A percentile compares a stretch with the other conserved stretches of the same genome.
These are phyloP conservation scores for Forbesichthys agassizii DNA, from an alignment of 2,113 vertebrate species.

Conservation along the genomic window DNA sequence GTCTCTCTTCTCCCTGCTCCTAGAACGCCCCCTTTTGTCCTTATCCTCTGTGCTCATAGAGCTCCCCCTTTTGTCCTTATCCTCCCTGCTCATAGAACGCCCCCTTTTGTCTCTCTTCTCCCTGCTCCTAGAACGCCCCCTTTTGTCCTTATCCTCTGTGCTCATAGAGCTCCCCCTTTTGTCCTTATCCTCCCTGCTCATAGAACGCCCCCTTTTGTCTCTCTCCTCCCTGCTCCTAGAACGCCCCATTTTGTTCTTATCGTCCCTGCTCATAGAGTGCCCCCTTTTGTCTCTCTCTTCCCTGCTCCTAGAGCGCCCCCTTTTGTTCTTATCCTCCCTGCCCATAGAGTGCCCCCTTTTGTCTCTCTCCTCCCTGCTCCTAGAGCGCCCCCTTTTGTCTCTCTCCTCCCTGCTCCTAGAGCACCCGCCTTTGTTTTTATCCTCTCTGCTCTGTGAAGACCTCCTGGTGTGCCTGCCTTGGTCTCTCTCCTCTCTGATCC, in stretches of 20 bases:
- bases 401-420: slow-evolving; percentile 4
- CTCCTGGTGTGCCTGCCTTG: neutral
- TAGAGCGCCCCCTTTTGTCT: no score
- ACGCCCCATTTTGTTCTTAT: slow-evolving; percentile 3
- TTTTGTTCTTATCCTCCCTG: neutral
- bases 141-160: slow-evolving; percentile 23
- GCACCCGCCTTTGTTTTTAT: neutral
- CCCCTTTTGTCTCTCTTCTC: slow-evolving; percentile 17
- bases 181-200: neutral
- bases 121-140: slow-evolving; percentile 20
- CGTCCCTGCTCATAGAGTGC: slow-evolving; percentile 15
- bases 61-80: neutral
- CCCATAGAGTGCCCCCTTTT: slow-evolving; percentile 12
- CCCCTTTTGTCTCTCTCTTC: neutral
- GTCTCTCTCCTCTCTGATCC: slow-evolving; percentile 27
- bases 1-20: neutral
- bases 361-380: neutral
- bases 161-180: slow-evolving; percentile 11
- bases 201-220: slow-evolving; percentile 25
- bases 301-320: slow-evolving; percentile 17
- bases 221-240: slow-evolving; percentile 35
- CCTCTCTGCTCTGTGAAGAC: slow-evolving; percentile 23
- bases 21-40: neutral
- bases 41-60: neutral
- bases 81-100: neutral